Evolutionary conservation across 2,888 invertebrate species (phyloP).

Genomic region (Galeopsomyia nigrocyanea): DNA sequence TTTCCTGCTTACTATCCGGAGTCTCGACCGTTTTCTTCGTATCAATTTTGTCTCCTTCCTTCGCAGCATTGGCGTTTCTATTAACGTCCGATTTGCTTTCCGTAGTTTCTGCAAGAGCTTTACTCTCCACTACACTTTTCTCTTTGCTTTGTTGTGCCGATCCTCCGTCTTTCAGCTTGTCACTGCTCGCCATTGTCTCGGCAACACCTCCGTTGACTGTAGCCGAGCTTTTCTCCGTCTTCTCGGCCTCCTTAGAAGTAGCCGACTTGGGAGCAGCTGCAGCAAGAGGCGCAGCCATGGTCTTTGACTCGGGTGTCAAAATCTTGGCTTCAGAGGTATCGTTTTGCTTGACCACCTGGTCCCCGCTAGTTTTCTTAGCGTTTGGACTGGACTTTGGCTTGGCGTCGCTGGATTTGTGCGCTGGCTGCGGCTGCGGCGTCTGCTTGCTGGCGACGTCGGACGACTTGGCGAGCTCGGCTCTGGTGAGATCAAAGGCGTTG

Average conservation of each 20-base stretch:
- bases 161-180: conserved; percentile 36
- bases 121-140: conserved; percentile 27
- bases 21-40: conserved; percentile 5
- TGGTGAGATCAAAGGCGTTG: conserved; percentile 59
- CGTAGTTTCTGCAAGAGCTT: background rate
- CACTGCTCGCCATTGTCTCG: conserved; percentile 16
- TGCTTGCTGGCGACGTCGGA: background rate
- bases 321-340: conserved; percentile 3
- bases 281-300: background rate
- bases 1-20: conserved; percentile 41
- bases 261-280: conserved; percentile 35
- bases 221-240: conserved; percentile 46
- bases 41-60: conserved; percentile 14
- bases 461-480: conserved; percentile 47
- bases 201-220: conserved; percentile 46
- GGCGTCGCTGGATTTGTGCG: conserved; percentile 13
- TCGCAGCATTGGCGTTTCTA: background rate
- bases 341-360: conserved; percentile 8
- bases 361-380: conserved; percentile 20
- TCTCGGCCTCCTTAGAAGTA: conserved; percentile 39
- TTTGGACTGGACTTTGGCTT: conserved; percentile 27
- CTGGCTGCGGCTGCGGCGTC: background rate
- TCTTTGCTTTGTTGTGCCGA: conserved; percentile 9
- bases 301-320: background rate
- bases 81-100: background rate